These are phyloP conservation scores for Geococcyx californianus DNA, from an alignment of 2,113 vertebrate genomes.

Conservation along the genomic window DNA sequence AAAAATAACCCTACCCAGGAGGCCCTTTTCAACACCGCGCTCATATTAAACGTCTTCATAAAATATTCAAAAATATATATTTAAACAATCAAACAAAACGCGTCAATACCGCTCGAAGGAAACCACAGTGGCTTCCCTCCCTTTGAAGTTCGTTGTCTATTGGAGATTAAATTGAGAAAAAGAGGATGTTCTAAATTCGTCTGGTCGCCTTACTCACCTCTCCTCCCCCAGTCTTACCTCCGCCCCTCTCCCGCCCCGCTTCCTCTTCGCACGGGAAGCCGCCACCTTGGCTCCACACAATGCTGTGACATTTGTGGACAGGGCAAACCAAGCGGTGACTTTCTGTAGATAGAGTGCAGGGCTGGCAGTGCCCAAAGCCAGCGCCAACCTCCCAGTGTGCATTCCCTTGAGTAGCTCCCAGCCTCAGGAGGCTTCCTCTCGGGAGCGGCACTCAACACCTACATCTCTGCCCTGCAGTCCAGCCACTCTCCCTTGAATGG, in stretches of 20 bases:
- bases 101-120: constrained; percentile 3
- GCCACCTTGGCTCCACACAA: constrained; percentile 77
- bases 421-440: background rate
- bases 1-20: constrained; percentile 37
- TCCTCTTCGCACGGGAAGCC: constrained; percentile 82
- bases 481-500: background rate
- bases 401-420: background rate
- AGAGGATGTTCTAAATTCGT: constrained; percentile 75
- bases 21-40: constrained; percentile 1
- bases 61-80: constrained; percentile 31
- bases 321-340: background rate
- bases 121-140: constrained; percentile 16
- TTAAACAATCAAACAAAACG: constrained; percentile 27
- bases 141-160: constrained; percentile 50
- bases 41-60: background rate
- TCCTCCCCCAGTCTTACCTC: constrained; percentile 31
- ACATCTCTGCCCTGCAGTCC: background rate
- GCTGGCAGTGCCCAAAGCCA: background rate
- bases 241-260: constrained; percentile 50
- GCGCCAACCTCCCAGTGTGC: background rate
- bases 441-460: background rate
- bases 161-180: constrained; percentile 68
- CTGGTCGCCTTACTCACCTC: background rate
- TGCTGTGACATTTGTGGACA: background rate
- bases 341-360: background rate